Evolutionary conservation across 2,113 vertebrate species (phyloP).

Genomic region (Ctenodactylus gundi): DNA sequence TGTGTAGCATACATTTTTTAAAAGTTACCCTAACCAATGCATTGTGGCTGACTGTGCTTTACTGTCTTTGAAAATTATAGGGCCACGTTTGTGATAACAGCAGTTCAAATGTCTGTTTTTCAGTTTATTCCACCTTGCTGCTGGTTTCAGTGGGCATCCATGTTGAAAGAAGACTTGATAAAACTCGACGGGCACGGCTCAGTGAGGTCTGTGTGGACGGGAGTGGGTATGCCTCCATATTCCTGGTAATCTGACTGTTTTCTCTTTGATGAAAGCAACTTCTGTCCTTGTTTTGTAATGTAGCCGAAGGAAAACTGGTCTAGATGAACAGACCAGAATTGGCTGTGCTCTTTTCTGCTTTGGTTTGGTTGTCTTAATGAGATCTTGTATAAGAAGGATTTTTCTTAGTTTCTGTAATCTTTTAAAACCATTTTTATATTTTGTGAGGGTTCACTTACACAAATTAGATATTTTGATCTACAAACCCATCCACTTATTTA

Average conservation of each 20-base stretch:
- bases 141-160: background rate
- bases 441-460: background rate
- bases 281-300: background rate
- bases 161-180: background rate
- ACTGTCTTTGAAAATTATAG: background rate
- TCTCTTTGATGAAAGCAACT: background rate
- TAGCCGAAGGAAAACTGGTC: background rate
- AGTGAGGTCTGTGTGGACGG: background rate
- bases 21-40: background rate
- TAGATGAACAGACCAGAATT: background rate
- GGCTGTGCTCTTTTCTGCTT: background rate
- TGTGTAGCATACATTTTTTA: background rate
- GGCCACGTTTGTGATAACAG: background rate
- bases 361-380: background rate
- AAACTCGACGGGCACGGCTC: background rate
- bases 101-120: background rate
- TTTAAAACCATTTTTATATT: background rate
- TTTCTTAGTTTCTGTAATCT: background rate
- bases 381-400: background rate
- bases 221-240: background rate
- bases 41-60: background rate
- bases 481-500: background rate
- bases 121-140: background rate
- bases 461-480: background rate
- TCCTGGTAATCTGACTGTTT: background rate